Base-by-base conservation (phyloP, 2,888 invertebrate species). In the Dynastes hyllus region DNA sequence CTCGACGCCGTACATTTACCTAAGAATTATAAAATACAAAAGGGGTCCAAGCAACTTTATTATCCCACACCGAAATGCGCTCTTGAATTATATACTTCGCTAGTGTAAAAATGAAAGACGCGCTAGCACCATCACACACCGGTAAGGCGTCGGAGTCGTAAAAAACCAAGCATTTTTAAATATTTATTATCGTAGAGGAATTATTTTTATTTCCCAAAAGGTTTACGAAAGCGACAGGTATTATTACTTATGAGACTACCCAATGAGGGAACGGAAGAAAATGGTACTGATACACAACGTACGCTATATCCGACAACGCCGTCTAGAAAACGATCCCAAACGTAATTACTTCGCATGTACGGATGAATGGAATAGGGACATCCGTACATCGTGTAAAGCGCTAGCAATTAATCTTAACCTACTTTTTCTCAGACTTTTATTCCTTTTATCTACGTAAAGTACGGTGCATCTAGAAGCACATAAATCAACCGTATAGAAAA, bases 131-230 rank as follows among this genome's bases (percentile, higher is more conserved):
- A 22, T 11, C 63, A 9, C 2, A 29, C 63, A 9, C 2, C 27
- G 11, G 13, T 27, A 63, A 63, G 29, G 63, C 29, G 29, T 51
- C 69, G 29, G 63, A 1, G 29, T 51, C 69, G 37, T 71, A 71
- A 71, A 71, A 37, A 71, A 55, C 16, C 32, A 58, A 58, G 58
- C 58, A 58, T 55, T 71, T 71, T 71, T 29, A 53, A 71, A 55
- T 71, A 71, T 71, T 71, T 71, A 71, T 71, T 71, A n/a, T 55
- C 16, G 16, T 9, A 16, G 37, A 16, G 51, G 55, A 53, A 58
- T 71, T 71, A 55, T 55, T 71, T 71, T 71, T 55, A 71, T 71
- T 71, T 71, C 70, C 70, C 70, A n/a, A 37, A 45, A 37, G 71
- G 71, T 55, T 58, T 37, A 22, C 71, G 27, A n/a, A 37, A 71